Evolutionary conservation across 2,113 vertebrate species (phyloP).

Genomic region (Mustela nigripes): DNA sequence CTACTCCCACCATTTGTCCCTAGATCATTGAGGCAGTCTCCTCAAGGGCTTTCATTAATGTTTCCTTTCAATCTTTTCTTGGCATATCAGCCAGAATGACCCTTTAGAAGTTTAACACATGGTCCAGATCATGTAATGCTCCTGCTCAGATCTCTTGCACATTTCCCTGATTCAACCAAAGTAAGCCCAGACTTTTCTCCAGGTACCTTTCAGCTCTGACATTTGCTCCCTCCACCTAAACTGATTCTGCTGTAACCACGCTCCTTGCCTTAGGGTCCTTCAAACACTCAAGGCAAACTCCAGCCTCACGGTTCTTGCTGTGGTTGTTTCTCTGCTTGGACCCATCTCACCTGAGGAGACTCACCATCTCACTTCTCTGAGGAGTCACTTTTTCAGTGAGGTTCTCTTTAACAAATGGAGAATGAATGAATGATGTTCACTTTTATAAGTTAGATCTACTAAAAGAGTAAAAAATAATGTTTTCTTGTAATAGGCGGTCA

Average conservation of each 20-base stretch:
- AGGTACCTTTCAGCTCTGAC: neutral
- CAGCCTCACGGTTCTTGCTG: neutral
- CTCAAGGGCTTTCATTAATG: neutral
- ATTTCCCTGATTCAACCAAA: neutral
- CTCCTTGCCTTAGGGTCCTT: neutral
- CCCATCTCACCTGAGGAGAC: accelerated
- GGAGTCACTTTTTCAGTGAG: neutral
- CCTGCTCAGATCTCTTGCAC: neutral
- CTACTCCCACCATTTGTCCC: neutral
- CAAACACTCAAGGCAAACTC: neutral
- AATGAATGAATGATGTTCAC: neutral
- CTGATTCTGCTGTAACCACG: neutral
- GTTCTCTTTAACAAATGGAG: neutral
- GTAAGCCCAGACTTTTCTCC: neutral
- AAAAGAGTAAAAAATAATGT: neutral
- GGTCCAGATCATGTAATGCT: neutral
- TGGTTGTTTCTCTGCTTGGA: neutral
- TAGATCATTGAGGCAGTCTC: neutral
- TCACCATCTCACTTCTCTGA: neutral
- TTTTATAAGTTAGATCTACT: neutral
- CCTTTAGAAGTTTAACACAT: neutral
- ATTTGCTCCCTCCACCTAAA: accelerated
- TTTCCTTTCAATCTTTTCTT: neutral
- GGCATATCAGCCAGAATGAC: neutral
- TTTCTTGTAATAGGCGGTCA: neutral